These are phyloP conservation scores for Dolichoris vasculosae DNA, from an alignment of 1,140 invertebrate species.

Conservation along the genomic window DNA sequence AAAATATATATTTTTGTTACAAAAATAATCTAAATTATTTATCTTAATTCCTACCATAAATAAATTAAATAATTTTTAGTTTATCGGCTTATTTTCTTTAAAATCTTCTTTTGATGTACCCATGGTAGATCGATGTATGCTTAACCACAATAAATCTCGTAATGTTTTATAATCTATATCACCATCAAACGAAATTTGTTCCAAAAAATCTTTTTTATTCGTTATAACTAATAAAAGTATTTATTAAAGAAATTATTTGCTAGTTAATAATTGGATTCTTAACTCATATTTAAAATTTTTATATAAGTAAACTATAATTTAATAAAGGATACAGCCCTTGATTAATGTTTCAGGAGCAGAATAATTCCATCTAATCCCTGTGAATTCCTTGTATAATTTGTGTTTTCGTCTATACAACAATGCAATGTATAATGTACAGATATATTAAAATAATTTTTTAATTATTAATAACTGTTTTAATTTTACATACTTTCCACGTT, in stretches of 20 bases:
- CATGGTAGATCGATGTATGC: conserved; percentile 36
- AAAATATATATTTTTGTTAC: conserved; percentile 47
- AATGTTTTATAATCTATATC: conserved; percentile 34
- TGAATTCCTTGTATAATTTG: conserved; percentile 48
- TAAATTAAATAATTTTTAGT: conserved; percentile 4
- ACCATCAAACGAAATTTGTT: conserved; percentile 39
- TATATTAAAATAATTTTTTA: not conserved
- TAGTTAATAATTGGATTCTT: not conserved
- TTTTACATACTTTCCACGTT: conserved; percentile 58
- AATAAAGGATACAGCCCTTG: conserved; percentile 53
- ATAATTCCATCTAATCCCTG: conserved; percentile 49
- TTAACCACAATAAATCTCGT: conserved; percentile 34
- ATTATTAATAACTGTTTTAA: too few species aligned
- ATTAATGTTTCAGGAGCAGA: conserved; percentile 30
- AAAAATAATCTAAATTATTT: conserved; percentile 5
- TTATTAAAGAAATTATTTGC: conserved; percentile 41
- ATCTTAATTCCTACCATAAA: not conserved
- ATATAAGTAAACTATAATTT: conserved; percentile 17
- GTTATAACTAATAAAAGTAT: conserved; percentile 48
- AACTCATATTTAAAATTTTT: not conserved
- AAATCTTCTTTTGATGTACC: not conserved
- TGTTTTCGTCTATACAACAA: conserved; percentile 53
- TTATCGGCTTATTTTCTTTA: conserved; percentile 30
- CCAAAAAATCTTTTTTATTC: conserved; percentile 50
- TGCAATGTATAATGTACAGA: not conserved